These are phyloP conservation scores for Mesembrinibis cayennensis DNA, from an alignment of 2,113 vertebrate genomes.

Conservation along the genomic window DNA sequence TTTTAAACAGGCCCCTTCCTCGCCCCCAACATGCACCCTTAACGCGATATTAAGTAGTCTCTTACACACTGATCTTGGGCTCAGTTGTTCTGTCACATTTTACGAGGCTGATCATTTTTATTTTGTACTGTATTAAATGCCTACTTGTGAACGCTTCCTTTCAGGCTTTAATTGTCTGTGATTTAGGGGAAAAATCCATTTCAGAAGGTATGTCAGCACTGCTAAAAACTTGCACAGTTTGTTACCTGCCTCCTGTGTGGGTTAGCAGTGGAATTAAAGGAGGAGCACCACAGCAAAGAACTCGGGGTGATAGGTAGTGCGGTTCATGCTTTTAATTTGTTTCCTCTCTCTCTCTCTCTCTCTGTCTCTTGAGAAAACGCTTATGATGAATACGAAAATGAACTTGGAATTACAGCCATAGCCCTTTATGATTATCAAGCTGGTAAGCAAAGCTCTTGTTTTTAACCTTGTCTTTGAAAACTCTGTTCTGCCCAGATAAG, in stretches of 20 bases:
- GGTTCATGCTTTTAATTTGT: neutral
- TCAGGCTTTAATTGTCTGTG: neutral
- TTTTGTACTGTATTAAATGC: neutral
- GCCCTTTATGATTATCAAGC: conserved; percentile 98
- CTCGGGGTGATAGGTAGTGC: neutral
- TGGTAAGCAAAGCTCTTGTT: conserved; percentile 75
- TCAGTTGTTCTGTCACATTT: neutral
- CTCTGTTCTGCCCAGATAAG: neutral
- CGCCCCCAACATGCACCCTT: rapidly evolving
- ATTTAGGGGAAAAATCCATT: neutral
- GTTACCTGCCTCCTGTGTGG: neutral
- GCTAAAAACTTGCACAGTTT: neutral
- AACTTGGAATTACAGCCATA: conserved; percentile 91
- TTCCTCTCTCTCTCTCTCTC: neutral
- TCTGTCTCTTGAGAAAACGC: conserved; percentile 42
- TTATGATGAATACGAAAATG: conserved; percentile 84
- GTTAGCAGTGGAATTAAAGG: neutral
- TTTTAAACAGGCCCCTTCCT: neutral
- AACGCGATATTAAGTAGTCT: neutral
- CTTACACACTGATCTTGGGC: neutral
- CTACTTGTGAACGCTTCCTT: neutral
- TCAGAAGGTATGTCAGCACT: neutral
- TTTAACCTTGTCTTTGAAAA: neutral
- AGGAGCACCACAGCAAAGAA: neutral
- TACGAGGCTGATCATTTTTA: neutral